A percentile compares a stretch with the other conserved stretches of the same genome.
These are phyloP conservation scores for Tortricodes alternella DNA, from an alignment of 2,888 invertebrate genomes.

Conservation along the genomic window DNA sequence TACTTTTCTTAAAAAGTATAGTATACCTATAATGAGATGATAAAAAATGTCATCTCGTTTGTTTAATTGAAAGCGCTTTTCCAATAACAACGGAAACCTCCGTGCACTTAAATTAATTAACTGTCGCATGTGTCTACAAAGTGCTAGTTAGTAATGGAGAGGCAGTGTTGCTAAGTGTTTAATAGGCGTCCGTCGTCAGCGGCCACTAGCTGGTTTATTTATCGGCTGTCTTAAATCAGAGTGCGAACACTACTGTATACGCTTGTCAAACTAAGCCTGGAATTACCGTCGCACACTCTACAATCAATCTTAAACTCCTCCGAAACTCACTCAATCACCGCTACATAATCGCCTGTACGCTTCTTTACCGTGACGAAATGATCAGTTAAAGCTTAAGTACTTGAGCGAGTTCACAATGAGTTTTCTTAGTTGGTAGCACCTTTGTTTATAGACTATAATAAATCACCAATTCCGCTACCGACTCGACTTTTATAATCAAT, in stretches of 20 bases:
- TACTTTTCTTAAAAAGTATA: too few species aligned
- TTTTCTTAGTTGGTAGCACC: constrained; percentile 37
- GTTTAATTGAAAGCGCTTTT: neutral
- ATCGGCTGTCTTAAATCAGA: constrained; percentile 28
- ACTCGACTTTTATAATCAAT: constrained; percentile 76
- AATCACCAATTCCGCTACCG: constrained; percentile 66
- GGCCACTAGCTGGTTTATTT: constrained; percentile 8
- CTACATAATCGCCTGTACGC: constrained; percentile 1
- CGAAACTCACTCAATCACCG: constrained; percentile 9
- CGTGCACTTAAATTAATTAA: constrained; percentile 5
- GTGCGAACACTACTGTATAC: constrained; percentile 18
- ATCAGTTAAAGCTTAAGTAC: neutral
- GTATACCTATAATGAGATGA: too few species aligned
- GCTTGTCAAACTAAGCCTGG: constrained; percentile 24
- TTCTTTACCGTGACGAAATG: neutral
- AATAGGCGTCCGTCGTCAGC: constrained; percentile 10
- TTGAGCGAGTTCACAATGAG: constrained; percentile 22
- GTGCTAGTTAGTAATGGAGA: constrained; percentile 2
- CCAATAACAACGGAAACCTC: neutral
- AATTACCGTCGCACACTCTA: constrained; percentile 10
- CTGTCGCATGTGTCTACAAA: neutral
- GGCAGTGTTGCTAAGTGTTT: constrained; percentile 9
- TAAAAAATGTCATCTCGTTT: too few species aligned
- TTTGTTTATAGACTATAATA: constrained; percentile 62
- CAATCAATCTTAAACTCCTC: constrained; percentile 10